phyloP scores from a whole-genome alignment of 2,888 invertebrate species.

The Andrena flavipes region DNA sequence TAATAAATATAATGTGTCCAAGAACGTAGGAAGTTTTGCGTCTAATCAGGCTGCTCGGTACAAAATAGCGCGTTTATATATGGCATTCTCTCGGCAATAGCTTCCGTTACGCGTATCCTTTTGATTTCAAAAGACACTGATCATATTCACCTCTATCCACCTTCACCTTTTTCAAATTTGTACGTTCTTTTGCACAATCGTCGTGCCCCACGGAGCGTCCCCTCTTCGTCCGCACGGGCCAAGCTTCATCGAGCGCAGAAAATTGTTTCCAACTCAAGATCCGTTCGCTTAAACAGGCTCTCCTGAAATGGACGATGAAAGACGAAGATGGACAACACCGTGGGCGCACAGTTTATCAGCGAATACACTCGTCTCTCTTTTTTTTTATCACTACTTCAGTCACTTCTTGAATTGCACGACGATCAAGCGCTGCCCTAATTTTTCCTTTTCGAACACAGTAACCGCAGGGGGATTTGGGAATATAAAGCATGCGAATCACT shows the following conservation, averaged over 20 bases:
- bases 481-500: slow-evolving; percentile 41
- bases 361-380: slow-evolving; percentile 51
- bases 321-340: slow-evolving; percentile 8
- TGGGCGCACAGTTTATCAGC: slow-evolving; percentile 38
- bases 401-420: slow-evolving; percentile 55
- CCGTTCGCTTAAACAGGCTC: neutral
- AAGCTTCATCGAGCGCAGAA: neutral
- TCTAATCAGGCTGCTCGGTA: slow-evolving; percentile 82
- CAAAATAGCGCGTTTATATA: slow-evolving; percentile 82
- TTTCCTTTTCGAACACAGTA: slow-evolving; percentile 20
- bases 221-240: slow-evolving; percentile 22
- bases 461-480: slow-evolving; percentile 32
- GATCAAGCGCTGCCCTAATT: slow-evolving; percentile 56
- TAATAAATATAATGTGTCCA: slow-evolving; percentile 84
- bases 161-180: slow-evolving; percentile 53
- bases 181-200: slow-evolving; percentile 55
- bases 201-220: slow-evolving; percentile 23
- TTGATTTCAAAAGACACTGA: slow-evolving; percentile 70
- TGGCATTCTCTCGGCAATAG: slow-evolving; percentile 79
- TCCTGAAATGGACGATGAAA: neutral
- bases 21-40: slow-evolving; percentile 83
- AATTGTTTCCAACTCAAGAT: slow-evolving; percentile 2
- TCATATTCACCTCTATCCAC: slow-evolving; percentile 51
- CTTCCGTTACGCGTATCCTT: slow-evolving; percentile 72
- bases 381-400: slow-evolving; percentile 55